Evolutionary conservation across 2,797 vertebrate genomes (phyloP).

Genomic region (Bovichtus variegatus): DNA sequence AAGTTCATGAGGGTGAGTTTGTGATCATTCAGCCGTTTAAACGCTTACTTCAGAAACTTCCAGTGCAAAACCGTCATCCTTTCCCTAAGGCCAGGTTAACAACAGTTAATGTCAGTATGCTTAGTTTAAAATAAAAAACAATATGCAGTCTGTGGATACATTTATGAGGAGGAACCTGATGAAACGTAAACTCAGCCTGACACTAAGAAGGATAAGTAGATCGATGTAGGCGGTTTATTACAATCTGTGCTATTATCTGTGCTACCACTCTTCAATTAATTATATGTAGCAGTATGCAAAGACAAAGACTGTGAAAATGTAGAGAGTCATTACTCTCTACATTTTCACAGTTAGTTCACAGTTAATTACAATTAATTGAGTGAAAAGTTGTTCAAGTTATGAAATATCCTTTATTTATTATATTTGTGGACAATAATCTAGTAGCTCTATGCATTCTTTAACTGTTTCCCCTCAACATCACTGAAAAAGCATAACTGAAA

Average conservation of each 20-base stretch:
- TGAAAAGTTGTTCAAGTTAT: neutral
- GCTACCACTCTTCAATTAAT: neutral
- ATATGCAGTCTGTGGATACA: neutral
- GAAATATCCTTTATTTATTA: neutral
- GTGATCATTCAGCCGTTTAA: neutral
- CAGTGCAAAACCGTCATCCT: neutral
- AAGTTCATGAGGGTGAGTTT: conserved; percentile 7
- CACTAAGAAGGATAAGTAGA: neutral
- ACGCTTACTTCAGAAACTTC: neutral
- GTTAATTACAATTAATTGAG: neutral
- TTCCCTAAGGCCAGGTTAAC: neutral
- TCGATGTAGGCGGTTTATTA: neutral
- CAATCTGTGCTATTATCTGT: neutral
- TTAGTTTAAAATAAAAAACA: neutral
- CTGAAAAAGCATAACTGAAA: neutral
- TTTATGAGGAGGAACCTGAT: conserved; percentile 2
- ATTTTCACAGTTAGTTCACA: too few relatives aligned
- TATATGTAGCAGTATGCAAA: neutral
- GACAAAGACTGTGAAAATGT: neutral
- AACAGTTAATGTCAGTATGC: neutral
- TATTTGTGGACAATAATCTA: neutral
- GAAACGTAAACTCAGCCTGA: neutral
- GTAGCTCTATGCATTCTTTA: neutral
- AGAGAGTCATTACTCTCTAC: neutral
- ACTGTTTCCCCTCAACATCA: neutral